Percentiles rank a stretch among this genome's conserved stretches.
Evolutionary conservation across 2,113 vertebrate genomes (phyloP).

Genomic region (Bos indicus): DNA sequence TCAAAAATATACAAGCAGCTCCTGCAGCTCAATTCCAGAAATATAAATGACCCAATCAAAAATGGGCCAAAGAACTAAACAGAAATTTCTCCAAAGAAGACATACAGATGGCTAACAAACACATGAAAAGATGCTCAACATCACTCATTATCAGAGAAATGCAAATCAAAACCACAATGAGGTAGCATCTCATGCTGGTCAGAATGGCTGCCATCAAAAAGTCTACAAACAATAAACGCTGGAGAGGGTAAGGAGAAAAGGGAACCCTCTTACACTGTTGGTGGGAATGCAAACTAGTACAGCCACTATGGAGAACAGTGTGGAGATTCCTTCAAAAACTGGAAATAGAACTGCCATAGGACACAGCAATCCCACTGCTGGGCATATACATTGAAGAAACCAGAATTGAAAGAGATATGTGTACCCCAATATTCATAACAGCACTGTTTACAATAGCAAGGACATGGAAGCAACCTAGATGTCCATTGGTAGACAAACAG

Average conservation of each 20-base stretch:
- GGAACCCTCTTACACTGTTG: not conserved
- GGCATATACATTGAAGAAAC: not conserved
- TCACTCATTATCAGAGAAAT: not conserved
- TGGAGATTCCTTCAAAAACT: not conserved
- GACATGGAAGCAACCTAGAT: not conserved
- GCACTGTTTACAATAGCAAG: not conserved
- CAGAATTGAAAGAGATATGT: not conserved
- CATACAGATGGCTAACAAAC: not conserved
- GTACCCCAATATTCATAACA: not conserved
- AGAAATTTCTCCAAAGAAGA: not conserved
- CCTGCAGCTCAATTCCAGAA: not conserved
- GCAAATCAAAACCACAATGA: not conserved
- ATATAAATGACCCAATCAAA: not conserved
- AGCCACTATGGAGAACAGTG: not conserved
- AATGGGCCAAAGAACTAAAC: not conserved
- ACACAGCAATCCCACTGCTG: not conserved
- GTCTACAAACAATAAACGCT: not conserved
- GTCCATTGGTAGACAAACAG: not conserved
- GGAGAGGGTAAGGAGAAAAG: not conserved
- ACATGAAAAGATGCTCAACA: not conserved
- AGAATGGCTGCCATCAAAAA: not conserved
- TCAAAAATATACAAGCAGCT: not conserved
- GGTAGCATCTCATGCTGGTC: fast-evolving
- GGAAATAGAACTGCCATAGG: not conserved
- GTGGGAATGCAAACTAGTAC: not conserved